A percentile compares a stretch with the other conserved stretches of the same genome.
phyloP scores from a whole-genome alignment of 2,113 vertebrate species.

The Eurystomus gularis region DNA sequence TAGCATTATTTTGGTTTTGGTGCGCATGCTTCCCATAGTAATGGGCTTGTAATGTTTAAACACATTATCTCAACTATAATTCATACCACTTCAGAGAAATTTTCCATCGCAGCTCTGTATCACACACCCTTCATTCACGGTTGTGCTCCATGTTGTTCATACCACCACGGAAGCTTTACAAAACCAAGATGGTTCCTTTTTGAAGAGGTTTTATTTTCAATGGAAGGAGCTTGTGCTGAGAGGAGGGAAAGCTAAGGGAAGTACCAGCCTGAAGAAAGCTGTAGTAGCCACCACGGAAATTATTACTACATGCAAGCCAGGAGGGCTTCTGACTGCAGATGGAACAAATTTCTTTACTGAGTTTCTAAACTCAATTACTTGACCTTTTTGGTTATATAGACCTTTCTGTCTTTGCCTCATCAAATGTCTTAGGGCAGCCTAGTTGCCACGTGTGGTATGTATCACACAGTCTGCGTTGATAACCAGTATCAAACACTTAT shows the following conservation, averaged over 20 bases:
- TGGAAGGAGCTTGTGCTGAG: background rate
- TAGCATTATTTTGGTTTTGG: background rate
- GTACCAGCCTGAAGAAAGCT: background rate
- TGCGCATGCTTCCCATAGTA: background rate
- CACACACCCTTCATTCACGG: background rate
- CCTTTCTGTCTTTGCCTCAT: background rate
- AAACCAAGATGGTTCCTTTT: background rate
- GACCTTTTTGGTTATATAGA: background rate
- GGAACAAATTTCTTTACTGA: background rate
- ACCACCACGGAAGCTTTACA: accelerated
- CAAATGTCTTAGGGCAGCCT: background rate
- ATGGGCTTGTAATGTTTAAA: background rate
- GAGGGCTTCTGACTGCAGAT: background rate
- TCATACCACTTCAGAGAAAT: background rate
- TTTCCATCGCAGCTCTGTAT: background rate
- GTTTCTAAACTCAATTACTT: background rate
- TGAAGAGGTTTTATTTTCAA: background rate
- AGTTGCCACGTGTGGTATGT: background rate
- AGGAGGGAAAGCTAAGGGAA: background rate
- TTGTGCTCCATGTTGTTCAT: background rate
- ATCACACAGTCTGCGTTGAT: background rate
- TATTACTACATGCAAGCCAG: background rate
- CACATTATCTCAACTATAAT: background rate
- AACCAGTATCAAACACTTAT: background rate
- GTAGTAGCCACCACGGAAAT: background rate